A percentile compares a stretch with the other conserved stretches of the same genome.
These are phyloP conservation scores for Odocoileus hemionus DNA, from an alignment of 2,113 vertebrate genomes.

Conservation along the genomic window DNA sequence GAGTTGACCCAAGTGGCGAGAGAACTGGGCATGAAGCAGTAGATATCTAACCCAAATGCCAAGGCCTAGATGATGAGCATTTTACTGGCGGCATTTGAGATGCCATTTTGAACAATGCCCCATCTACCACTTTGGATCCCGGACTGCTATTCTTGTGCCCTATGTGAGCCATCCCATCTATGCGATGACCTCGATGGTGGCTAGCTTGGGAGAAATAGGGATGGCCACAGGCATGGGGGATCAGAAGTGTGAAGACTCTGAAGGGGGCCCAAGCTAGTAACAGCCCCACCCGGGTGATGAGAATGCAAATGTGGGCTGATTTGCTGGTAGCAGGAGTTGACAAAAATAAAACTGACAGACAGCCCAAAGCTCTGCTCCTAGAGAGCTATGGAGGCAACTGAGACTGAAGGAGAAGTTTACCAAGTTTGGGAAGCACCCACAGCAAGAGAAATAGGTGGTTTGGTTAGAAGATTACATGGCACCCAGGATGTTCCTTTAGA, in stretches of 20 bases:
- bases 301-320: neutral
- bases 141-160: neutral
- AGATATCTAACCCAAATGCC: neutral
- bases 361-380: neutral
- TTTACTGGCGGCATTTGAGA: neutral
- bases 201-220: neutral
- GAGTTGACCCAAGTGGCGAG: fast-evolving
- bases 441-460: neutral
- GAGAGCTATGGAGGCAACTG: neutral
- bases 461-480: neutral
- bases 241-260: neutral
- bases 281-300: neutral
- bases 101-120: neutral
- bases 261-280: neutral
- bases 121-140: neutral
- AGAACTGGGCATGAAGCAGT: neutral
- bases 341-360: neutral
- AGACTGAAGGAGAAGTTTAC: neutral
- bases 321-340: neutral
- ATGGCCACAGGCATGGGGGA: neutral
- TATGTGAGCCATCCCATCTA: neutral
- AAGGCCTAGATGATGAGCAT: neutral
- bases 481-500: neutral
- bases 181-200: fast-evolving
- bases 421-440: neutral